Conservation (phyloP, 1,140 invertebrate species). For the Neodiprion pinetum region DNA sequence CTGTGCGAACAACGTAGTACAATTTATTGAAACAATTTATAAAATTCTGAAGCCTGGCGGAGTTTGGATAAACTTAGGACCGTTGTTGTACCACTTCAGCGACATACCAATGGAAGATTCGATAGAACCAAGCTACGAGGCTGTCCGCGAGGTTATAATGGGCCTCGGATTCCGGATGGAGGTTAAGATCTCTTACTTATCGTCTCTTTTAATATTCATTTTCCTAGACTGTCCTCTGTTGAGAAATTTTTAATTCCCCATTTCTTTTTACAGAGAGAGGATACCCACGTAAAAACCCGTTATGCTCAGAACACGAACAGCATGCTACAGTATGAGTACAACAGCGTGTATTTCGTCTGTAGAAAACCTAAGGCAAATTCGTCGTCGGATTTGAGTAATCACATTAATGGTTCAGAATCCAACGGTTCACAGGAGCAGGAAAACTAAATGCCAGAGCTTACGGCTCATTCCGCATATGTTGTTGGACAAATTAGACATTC, state of each 20-base stretch:
- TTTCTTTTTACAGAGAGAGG: constrained; percentile 70
- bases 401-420: constrained; percentile 45
- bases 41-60: constrained; percentile 89
- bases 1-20: constrained; percentile 95
- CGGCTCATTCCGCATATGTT: too few species aligned
- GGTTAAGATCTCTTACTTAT: constrained; percentile 62
- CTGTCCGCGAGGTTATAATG: constrained; percentile 81
- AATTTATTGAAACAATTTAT: constrained; percentile 94
- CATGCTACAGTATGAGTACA: constrained; percentile 92
- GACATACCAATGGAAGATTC: constrained; percentile 89
- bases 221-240: not conserved
- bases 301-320: constrained; percentile 93
- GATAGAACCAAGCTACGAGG: constrained; percentile 93
- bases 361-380: constrained; percentile 67
- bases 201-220: constrained; percentile 11
- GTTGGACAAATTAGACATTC: too few species aligned
- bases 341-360: constrained; percentile 90
- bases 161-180: constrained; percentile 88
- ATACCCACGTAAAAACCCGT: constrained; percentile 78
- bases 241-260: constrained; percentile 34
- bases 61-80: constrained; percentile 90
- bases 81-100: constrained; percentile 93
- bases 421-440: constrained; percentile 49
- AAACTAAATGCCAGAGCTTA: constrained; percentile 33
- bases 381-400: constrained; percentile 9